Evolutionary conservation across 2,113 vertebrate species (phyloP).

Genomic region (Pteruthius melanotis): DNA sequence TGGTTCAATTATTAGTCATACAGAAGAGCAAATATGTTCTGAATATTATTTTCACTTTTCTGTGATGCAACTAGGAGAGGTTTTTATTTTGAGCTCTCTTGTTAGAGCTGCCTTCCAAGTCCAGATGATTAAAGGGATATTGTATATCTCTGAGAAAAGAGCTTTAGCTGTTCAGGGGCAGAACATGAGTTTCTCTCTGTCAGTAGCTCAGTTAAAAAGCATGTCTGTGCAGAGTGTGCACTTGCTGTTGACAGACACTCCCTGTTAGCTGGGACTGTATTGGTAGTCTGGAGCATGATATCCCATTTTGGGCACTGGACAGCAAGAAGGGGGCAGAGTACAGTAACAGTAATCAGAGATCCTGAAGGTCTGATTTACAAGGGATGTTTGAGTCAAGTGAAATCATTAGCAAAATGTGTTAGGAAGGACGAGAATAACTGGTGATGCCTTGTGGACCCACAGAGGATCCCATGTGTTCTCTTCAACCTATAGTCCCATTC

Average conservation of each 20-base stretch:
- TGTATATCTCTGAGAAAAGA: not conserved
- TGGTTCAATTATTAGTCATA: not conserved
- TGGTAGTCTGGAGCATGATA: not conserved
- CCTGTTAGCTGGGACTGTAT: not conserved
- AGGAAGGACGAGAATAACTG: not conserved
- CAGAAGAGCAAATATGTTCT: not conserved
- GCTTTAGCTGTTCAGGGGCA: not conserved
- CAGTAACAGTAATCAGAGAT: not conserved
- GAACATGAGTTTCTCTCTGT: not conserved
- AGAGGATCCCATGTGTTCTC: not conserved
- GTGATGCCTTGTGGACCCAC: accelerated
- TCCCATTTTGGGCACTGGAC: not conserved
- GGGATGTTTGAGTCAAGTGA: not conserved
- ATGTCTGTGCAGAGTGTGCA: not conserved
- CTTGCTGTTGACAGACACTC: not conserved
- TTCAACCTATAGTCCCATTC: not conserved
- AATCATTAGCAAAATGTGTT: not conserved
- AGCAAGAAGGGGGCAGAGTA: not conserved
- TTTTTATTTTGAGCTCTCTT: not conserved
- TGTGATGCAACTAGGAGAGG: not conserved
- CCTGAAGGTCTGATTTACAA: not conserved
- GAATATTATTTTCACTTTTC: not conserved
- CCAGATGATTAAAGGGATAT: not conserved
- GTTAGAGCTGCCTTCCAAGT: not conserved
- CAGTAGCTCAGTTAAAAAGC: not conserved